Base-by-base conservation (phyloP, 2,888 invertebrate species). In the Therioaphis trifolii region DNA sequence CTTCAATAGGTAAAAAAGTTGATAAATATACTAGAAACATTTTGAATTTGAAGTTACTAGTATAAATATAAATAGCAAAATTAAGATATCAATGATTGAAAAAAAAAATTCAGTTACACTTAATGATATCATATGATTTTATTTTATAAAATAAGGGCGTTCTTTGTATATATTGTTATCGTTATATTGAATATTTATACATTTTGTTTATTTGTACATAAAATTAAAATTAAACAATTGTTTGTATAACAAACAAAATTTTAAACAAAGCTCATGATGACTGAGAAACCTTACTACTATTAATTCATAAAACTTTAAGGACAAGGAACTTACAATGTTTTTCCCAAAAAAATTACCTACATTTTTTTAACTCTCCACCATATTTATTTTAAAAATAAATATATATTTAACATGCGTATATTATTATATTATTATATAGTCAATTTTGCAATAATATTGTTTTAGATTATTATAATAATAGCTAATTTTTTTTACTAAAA, bases 181-280 rank as follows among this genome's bases (percentile, higher is more conserved):
- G 79, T 78, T 79, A 43, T 40, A 69, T 69, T 27, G 69, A 79
- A 79, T 58, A 52, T 69, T 55, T 79, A 69, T 68, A 78, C 21
- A 58, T 43, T 58, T 69, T 69, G 43, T 69, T 79, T 21, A 55
- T 68, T 68, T 79, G 69, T 79, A 69, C 21, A 79, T 69, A 55
- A 79, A 68, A 52, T 68, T 12, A 24, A 79, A 68, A 68, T 69
- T 69, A 69, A 55, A 52, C 68, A 35, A 46, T 35, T 52, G 29
- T 68, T 78, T 49, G 46, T 69, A 55, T 35, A 69, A 43, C 40
- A 1, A 78, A 78, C 68, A 68, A 69, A 69, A 40, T 40, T 52
- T 52, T 68, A 79, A 79, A 79, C 68, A 79, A 79, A 68, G 79
- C 69, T 79, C 79, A 79, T 79, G 68, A 79, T 55, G 78, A 79